Evolutionary conservation across 2,113 vertebrate species (phyloP).

Genomic region (Paedocypris sp.): DNA sequence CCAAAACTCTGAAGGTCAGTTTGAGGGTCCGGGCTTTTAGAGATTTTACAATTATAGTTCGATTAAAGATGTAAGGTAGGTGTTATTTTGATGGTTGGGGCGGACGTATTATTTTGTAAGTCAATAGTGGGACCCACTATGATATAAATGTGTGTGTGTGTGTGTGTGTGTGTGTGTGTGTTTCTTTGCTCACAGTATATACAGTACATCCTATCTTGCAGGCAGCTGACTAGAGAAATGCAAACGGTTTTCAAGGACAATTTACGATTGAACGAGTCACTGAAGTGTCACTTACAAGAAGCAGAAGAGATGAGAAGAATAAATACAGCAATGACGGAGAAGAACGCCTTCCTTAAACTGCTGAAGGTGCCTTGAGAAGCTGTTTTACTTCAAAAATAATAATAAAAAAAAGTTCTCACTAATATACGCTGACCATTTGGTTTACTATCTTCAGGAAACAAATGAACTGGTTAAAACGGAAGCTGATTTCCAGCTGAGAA

Average conservation of each 20-base stretch:
- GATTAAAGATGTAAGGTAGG: too few species aligned
- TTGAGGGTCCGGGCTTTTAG: too few species aligned
- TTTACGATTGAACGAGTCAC: slow-evolving; percentile 28
- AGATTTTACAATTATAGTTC: too few species aligned
- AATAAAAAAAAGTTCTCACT: too few species aligned
- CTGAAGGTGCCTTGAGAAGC: slow-evolving; percentile 24
- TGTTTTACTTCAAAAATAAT: not conserved
- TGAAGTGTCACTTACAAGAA: slow-evolving; percentile 33
- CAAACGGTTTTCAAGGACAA: slow-evolving; percentile 50
- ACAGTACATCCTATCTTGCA: slow-evolving; percentile 31
- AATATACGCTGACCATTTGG: too few species aligned
- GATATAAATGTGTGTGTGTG: too few species aligned
- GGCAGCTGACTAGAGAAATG: slow-evolving; percentile 65
- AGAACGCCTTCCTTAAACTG: slow-evolving; percentile 20
- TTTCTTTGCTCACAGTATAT: not conserved
- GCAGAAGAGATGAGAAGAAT: slow-evolving; percentile 19
- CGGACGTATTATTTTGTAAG: too few species aligned
- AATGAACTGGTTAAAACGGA: slow-evolving; percentile 59
- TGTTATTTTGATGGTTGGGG: too few species aligned
- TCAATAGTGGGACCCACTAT: too few species aligned
- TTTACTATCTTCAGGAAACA: slow-evolving; percentile 55
- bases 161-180: slow-evolving; percentile 19
- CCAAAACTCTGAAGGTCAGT: too few species aligned
- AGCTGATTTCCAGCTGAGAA: slow-evolving; percentile 54
- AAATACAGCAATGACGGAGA: slow-evolving; percentile 12